phyloP scores from a whole-genome alignment of 2,113 vertebrate genomes.

The Dicentrarchus labrax region DNA sequence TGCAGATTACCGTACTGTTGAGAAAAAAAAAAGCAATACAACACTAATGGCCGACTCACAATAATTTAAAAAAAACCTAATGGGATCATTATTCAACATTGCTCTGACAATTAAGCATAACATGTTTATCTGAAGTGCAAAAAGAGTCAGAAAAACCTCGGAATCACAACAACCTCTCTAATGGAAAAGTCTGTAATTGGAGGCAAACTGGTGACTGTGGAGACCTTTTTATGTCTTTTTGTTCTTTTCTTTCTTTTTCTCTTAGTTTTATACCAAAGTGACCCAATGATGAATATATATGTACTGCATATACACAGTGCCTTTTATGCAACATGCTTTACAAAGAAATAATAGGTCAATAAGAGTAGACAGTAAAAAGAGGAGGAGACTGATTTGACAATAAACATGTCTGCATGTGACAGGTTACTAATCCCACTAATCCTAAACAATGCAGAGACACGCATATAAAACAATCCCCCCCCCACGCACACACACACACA shows the following conservation, averaged over 20 bases:
- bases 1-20: conserved; percentile 39
- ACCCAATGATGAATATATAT: not conserved
- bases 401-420: conserved; percentile 20
- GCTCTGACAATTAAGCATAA: conserved; percentile 62
- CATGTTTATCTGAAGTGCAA: conserved; percentile 61
- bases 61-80: conserved; percentile 57
- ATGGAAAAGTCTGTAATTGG: conserved; percentile 42
- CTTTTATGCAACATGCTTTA: no score
- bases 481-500: not conserved
- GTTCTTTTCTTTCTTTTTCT: not conserved
- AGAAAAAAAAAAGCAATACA: conserved; percentile 42
- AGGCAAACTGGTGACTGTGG: conserved; percentile 29
- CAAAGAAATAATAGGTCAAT: no score
- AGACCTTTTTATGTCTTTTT: not conserved
- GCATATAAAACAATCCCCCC: not conserved
- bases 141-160: conserved; percentile 29
- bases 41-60: conserved; percentile 55
- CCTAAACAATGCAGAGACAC: conserved; percentile 9
- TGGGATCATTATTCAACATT: conserved; percentile 64
- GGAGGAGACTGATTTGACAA: conserved; percentile 7
- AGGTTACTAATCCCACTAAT: conserved; percentile 39
- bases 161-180: conserved; percentile 26
- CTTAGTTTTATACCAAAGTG: not conserved
- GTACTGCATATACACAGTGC: no score
- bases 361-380: not conserved